Conservation (phyloP, 2,113 vertebrate genomes). For the Gulo gulo region DNA sequence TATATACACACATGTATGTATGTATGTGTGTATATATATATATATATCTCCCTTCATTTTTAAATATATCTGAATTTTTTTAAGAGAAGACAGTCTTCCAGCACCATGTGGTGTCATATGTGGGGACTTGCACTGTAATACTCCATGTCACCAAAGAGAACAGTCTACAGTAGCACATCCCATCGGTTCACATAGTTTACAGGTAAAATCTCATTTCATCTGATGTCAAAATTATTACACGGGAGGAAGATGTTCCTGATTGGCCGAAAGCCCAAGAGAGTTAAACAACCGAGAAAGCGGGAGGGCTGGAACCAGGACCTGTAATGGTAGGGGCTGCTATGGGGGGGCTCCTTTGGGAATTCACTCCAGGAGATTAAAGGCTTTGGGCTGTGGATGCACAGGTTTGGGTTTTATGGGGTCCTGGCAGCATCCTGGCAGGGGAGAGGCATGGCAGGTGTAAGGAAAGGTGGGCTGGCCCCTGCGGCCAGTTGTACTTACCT, state of each 20-base stretch:
- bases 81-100: neutral
- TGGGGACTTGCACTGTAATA: neutral
- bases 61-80: neutral
- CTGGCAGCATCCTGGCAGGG: neutral
- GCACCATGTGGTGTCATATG: neutral
- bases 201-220: neutral
- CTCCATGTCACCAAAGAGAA: neutral
- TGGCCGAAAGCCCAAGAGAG: neutral
- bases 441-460: neutral
- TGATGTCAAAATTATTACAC: neutral
- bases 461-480: neutral
- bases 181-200: neutral
- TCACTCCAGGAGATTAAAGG: neutral
- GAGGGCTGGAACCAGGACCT: neutral
- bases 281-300: neutral
- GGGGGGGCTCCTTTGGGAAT: neutral
- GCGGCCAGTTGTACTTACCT: conserved; percentile 44
- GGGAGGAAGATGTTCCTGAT: neutral
- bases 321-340: fast-evolving
- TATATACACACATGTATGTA: too few species aligned
- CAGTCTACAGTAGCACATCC: neutral
- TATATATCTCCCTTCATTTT: neutral
- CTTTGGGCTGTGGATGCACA: neutral
- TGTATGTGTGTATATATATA: too few species aligned
- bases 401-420: neutral